Evolutionary conservation across 2,888 invertebrate genomes (phyloP), one percentile per base, ranked within the genome.

Genomic region (Lapara coniferarum): DNA sequence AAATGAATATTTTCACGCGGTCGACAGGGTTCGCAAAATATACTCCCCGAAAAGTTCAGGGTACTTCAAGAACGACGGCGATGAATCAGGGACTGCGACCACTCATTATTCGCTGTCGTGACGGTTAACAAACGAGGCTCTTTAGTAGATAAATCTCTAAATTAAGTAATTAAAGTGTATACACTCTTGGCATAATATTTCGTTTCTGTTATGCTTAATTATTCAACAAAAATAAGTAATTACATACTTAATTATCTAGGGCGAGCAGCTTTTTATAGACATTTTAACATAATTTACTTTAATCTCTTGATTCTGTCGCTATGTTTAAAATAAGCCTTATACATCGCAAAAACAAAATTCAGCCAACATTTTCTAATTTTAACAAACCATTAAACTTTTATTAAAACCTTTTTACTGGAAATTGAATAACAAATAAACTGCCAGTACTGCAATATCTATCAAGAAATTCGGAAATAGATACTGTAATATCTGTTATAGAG

Each of bases 321-420:
- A 1, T 37, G 57, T 19, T 63, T 13, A 19, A 59, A 63, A 46
- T 63, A 49, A 63, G 49, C 44, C 8, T 71, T 66, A 79, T 73
- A 79, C 74, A 75, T 73, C 68, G 78, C 79, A 55, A 70, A 81
- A 79, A 73, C 70, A 75, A 74, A 69, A 71, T 68, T 46, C 72
- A 72, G 74, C 71, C 68, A 71, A n/a, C 30, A 52, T 53, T 52
- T n/a, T 59, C 58, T 37, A 67, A 67, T 14, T 16, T n/a, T 57
- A 53, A 30, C 37, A 56, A 5, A 44, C 13, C 51, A 37, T 55
- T 66, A 25, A 12, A 49, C 30, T 66, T 14, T 25, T 13, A 51
- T 14, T 30, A 52, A 66, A 37, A 19, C 56, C 4, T 25, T n/a
- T 57, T 57, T 49, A 16, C 10, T 63, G 46, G 49, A 7, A 63